Conservation (phyloP, 2,797 vertebrate genomes). For the Arvicola amphibius region DNA sequence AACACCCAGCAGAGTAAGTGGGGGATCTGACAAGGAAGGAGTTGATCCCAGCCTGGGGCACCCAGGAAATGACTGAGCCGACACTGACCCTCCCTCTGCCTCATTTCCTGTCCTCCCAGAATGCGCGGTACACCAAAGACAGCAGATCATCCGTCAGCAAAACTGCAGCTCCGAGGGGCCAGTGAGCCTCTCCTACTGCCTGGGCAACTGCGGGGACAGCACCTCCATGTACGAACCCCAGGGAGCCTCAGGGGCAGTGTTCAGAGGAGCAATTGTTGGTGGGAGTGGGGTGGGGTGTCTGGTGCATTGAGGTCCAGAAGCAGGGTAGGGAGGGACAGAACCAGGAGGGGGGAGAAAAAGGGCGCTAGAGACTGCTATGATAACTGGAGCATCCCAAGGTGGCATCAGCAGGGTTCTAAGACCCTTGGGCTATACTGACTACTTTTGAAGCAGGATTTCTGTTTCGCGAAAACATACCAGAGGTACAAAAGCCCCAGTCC, state of each 20-base stretch:
- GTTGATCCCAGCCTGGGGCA: rapidly evolving
- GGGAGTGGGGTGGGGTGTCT: background rate
- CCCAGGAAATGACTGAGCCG: rapidly evolving
- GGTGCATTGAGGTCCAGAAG: background rate
- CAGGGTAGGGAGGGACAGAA: background rate
- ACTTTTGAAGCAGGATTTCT: rapidly evolving
- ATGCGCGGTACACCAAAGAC: slow-evolving; percentile 69
- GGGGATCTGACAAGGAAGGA: rapidly evolving
- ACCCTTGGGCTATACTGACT: rapidly evolving
- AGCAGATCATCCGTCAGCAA: slow-evolving; percentile 68
- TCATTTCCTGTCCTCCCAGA: rapidly evolving
- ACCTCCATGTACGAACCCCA: slow-evolving; percentile 82
- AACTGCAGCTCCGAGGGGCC: slow-evolving; percentile 82
- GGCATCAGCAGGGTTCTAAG: background rate
- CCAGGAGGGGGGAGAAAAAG: background rate
- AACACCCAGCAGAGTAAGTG: slow-evolving; percentile 28
- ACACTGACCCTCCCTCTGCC: background rate
- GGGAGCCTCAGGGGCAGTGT: background rate
- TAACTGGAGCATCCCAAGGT: background rate
- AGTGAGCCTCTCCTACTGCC: slow-evolving; percentile 84
- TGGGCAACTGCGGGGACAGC: slow-evolving; percentile 84
- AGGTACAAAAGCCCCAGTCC: background rate
- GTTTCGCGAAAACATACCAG: too few relatives aligned
- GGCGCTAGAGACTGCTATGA: too few relatives aligned
- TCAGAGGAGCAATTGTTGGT: too few relatives aligned